These are phyloP conservation scores for Cinclus mexicanus DNA, from an alignment of 2,113 vertebrate genomes.

Conservation along the genomic window DNA sequence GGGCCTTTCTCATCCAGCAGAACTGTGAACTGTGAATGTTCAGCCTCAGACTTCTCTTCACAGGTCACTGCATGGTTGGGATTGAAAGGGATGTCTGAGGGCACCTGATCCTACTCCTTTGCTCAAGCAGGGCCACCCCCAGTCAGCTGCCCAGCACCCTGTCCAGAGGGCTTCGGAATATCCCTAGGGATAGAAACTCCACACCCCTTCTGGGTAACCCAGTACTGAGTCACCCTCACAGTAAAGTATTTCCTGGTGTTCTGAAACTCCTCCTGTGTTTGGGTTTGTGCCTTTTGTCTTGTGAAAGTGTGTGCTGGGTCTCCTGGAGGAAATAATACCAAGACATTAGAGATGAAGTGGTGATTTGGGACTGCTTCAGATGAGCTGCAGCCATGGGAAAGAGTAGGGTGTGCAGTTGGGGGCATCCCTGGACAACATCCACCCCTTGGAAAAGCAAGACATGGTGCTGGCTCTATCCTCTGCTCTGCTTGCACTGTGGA, in stretches of 20 bases:
- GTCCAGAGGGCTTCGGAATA: background rate
- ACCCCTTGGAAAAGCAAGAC: fast-evolving
- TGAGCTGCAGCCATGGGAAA: background rate
- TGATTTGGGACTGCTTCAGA: background rate
- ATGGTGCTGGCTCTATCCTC: fast-evolving
- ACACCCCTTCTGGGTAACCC: background rate
- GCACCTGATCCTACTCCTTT: background rate
- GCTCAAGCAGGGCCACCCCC: background rate
- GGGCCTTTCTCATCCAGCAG: background rate
- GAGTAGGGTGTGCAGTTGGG: background rate
- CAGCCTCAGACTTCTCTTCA: background rate
- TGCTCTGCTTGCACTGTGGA: background rate
- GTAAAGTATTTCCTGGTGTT: background rate
- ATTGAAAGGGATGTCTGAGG: background rate
- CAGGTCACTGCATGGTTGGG: background rate
- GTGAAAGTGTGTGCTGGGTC: background rate
- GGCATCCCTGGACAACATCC: background rate
- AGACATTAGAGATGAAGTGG: background rate
- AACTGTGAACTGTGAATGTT: background rate
- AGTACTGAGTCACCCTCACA: background rate
- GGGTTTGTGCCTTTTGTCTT: background rate
- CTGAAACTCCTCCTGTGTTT: background rate
- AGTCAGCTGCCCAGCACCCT: background rate
- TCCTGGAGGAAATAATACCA: background rate
- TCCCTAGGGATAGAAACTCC: background rate